phyloP scores from a whole-genome alignment of 2,113 vertebrate species.

The Enhydra lutris region DNA sequence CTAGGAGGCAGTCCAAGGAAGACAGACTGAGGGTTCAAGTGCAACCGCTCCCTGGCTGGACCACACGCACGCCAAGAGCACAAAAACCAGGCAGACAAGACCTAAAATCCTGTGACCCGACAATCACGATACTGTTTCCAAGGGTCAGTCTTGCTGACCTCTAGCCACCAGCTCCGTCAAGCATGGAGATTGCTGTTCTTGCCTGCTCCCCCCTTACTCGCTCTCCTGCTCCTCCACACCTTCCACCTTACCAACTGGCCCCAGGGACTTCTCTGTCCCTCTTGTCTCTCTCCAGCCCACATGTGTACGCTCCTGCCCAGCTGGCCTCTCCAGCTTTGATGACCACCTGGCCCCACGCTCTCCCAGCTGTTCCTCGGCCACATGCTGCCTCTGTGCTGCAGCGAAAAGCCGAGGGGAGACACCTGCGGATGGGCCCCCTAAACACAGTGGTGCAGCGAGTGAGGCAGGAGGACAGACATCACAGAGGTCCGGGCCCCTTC shows the following conservation, averaged over 20 bases:
- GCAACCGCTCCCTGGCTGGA: neutral
- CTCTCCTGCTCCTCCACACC: neutral
- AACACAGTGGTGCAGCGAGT: neutral
- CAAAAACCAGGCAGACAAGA: neutral
- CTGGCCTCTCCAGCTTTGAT: neutral
- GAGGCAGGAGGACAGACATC: neutral
- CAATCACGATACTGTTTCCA: neutral
- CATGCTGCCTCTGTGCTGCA: neutral
- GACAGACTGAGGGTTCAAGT: neutral
- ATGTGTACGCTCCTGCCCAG: neutral
- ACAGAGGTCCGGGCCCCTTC: neutral
- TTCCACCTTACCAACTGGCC: neutral
- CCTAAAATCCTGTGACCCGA: neutral
- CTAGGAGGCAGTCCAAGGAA: neutral
- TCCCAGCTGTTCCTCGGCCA: neutral
- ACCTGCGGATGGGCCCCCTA: neutral
- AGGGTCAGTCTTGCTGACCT: neutral
- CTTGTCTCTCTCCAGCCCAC: neutral
- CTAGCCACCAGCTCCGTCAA: neutral
- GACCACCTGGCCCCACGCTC: neutral
- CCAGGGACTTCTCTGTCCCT: neutral
- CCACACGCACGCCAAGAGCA: neutral
- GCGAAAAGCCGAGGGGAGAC: neutral
- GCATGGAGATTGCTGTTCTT: fast-evolving
- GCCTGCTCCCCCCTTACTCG: neutral